These are phyloP conservation scores for Tiphia femorata DNA, from an alignment of 2,888 invertebrate species.

Conservation along the genomic window DNA sequence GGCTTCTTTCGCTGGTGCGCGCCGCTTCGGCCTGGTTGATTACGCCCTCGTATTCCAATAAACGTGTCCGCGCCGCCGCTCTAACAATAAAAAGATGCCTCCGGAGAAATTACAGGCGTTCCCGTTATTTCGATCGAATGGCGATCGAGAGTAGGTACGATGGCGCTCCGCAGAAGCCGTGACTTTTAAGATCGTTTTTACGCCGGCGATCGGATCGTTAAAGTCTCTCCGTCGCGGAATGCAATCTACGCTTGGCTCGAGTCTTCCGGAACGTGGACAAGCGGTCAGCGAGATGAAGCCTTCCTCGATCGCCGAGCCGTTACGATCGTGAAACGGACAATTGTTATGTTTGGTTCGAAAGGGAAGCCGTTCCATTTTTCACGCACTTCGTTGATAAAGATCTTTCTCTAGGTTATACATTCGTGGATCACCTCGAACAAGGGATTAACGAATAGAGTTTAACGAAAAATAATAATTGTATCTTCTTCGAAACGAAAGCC, in stretches of 20 bases:
- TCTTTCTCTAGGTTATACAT: too few species aligned
- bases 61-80: constrained; percentile 24
- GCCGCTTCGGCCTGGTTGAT: constrained; percentile 25
- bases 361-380: too few species aligned
- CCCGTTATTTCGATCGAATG: constrained; percentile 45
- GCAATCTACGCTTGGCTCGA: not conserved
- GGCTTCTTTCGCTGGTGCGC: constrained; percentile 6
- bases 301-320: not conserved
- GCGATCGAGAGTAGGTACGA: constrained; percentile 27
- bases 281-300: not conserved
- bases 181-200: constrained; percentile 41
- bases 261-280: not conserved
- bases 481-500: too few species aligned
- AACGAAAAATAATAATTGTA: too few species aligned
- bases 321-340: too few species aligned
- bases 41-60: too few species aligned
- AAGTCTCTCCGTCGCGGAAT: constrained; percentile 1
- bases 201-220: constrained; percentile 13
- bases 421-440: too few species aligned
- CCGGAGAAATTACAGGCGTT: constrained; percentile 41
- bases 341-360: too few species aligned
- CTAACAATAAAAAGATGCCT: constrained; percentile 41
- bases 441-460: too few species aligned
- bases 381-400: too few species aligned
- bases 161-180: constrained; percentile 11